A percentile compares a stretch with the other conserved stretches of the same genome.
phyloP scores from a whole-genome alignment of 2,888 invertebrate species.

The Noctua comes region DNA sequence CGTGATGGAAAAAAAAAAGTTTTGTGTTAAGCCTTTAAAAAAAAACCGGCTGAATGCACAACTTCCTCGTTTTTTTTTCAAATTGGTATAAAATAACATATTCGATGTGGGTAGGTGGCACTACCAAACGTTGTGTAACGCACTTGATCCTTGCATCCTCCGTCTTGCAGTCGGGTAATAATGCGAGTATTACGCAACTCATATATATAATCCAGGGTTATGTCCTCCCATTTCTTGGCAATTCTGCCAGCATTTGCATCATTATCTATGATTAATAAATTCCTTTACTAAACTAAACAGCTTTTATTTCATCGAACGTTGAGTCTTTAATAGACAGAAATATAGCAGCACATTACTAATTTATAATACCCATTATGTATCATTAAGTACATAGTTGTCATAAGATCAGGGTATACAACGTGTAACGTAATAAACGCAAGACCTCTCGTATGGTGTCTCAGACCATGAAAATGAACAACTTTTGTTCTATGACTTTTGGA shows the following conservation, averaged over 20 bases:
- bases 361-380: too few relatives aligned
- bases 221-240: slow-evolving; percentile 10
- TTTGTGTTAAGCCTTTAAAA: too few relatives aligned
- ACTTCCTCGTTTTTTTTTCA: background rate
- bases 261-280: background rate
- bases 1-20: background rate
- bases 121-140: background rate
- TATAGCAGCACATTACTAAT: too few relatives aligned
- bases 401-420: slow-evolving; percentile 6
- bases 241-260: background rate
- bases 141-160: background rate
- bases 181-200: background rate
- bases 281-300: background rate
- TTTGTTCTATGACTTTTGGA: too few relatives aligned
- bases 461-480: too few relatives aligned
- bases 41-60: background rate
- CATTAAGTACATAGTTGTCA: too few relatives aligned
- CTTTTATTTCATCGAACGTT: background rate
- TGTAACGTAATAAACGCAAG: too few relatives aligned
- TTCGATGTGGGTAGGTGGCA: background rate
- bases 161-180: background rate
- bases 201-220: background rate
- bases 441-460: too few relatives aligned
- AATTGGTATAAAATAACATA: background rate
- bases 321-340: background rate